phyloP scores from a whole-genome alignment of 2,797 vertebrate genomes.

The Tinamus major region DNA sequence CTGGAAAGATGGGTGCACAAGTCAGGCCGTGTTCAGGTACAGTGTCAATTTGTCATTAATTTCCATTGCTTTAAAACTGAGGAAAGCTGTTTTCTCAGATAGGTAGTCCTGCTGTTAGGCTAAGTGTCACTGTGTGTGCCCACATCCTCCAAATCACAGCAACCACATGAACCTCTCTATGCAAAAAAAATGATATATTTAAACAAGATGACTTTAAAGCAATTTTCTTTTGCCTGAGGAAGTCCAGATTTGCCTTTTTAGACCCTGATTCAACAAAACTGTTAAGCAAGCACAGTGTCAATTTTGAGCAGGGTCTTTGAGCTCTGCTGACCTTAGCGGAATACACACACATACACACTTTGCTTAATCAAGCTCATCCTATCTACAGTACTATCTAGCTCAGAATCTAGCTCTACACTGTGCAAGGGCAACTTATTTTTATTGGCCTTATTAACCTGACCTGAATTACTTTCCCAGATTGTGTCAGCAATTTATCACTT shows the following conservation, averaged over 20 bases:
- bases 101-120: background rate
- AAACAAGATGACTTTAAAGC: background rate
- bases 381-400: background rate
- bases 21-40: constrained; percentile 73
- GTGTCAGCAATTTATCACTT: constrained; percentile 12
- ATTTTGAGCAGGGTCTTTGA: background rate
- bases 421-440: constrained; percentile 11
- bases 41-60: background rate
- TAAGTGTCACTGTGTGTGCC: background rate
- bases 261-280: constrained; percentile 20
- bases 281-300: background rate
- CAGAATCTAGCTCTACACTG: background rate
- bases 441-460: background rate
- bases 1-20: constrained; percentile 83
- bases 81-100: background rate
- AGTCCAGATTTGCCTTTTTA: background rate
- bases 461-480: constrained; percentile 6
- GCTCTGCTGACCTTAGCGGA: background rate
- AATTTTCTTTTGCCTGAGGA: background rate
- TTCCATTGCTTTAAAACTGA: background rate
- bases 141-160: background rate
- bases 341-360: background rate
- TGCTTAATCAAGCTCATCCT: background rate
- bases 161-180: background rate
- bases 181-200: background rate